phyloP scores from a whole-genome alignment of 2,113 vertebrate species.

The Catharus bicknelli region DNA sequence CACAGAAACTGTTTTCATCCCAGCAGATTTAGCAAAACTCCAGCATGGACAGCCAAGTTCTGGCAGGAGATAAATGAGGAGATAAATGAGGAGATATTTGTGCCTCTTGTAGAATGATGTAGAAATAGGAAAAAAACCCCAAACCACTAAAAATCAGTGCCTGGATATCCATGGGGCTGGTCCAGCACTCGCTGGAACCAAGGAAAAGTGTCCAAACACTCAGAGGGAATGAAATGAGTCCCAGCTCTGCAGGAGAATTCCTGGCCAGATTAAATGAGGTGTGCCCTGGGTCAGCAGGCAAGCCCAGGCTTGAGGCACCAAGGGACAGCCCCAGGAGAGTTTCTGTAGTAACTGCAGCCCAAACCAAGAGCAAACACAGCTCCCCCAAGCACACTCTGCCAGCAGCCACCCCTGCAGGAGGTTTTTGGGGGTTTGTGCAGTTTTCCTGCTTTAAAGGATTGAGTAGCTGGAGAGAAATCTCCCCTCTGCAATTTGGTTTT shows the following conservation, averaged over 20 bases:
- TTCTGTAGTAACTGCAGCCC: slow-evolving; percentile 82
- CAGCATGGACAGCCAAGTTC: neutral
- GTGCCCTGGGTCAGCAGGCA: slow-evolving; percentile 74
- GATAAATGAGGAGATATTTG: too few relatives aligned
- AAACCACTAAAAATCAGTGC: neutral
- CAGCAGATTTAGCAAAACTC: neutral
- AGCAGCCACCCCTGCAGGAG: neutral
- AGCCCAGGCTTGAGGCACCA: slow-evolving; percentile 75
- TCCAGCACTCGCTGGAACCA: neutral
- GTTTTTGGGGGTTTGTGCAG: neutral
- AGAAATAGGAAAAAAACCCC: too few relatives aligned
- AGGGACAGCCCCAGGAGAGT: slow-evolving; percentile 59
- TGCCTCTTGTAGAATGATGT: neutral
- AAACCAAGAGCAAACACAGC: slow-evolving; percentile 45
- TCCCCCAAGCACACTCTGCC: neutral
- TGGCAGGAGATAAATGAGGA: neutral
- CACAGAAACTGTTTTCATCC: neutral
- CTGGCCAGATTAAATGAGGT: slow-evolving; percentile 74
- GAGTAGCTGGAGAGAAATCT: neutral
- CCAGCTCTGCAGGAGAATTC: slow-evolving; percentile 68
- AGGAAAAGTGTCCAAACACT: neutral
- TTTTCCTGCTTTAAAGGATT: neutral
- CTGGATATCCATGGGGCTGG: neutral
- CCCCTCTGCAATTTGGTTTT: neutral
- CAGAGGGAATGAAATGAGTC: neutral